Base-by-base conservation (phyloP, 2,888 invertebrate genomes). In the Drosophila paramelanica region DNA sequence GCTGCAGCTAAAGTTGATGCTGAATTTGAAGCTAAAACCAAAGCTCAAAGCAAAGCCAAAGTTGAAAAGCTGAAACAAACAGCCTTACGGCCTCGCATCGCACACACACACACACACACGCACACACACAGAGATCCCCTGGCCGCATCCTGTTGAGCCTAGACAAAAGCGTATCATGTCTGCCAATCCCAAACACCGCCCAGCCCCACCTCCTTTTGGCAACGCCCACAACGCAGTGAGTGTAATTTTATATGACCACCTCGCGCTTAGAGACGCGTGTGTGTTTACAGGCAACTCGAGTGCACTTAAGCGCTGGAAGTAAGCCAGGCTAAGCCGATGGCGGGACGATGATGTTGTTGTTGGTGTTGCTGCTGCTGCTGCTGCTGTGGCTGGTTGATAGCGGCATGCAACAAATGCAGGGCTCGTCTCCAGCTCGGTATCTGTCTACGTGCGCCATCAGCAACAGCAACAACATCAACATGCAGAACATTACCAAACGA, bases 221-320 rank as follows among this genome's bases (percentile, higher is more conserved):
- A 17, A 58, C 66, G 47, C 76, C 66, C 77, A 52, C 58, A 75
- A 42, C 38, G 38, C 50, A 67, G 49, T 58, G 49, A 53, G 56
- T 68, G 61, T 76, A 51, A 60, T 69, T 74, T 70, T 78, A 70
- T 79, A 67, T 71, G 65, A 53, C 59, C 59, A 62, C 50, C 65
- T 59, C 64, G 67, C 75, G 75, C 65, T 68, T 73, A 46, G 70
- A 64, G 62, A 47, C 73, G 78, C 62, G 82, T 76, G 79, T 81
- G 70, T 87, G 82, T 83, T 88, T 88, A 83, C 82, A 88, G 83
- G 74, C 74, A 83, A 77, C 88, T 88, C 72, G 74, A 83, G 83
- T 83, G 83, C 83, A 88, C 83, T 88, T 83, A 85, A 74, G 88
- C 79, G 81, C 77, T 79, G 62, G 57, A 57, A 67, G 69, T 79